Conservation (phyloP, 2,888 invertebrate species). For the Parelbella ahira region DNA sequence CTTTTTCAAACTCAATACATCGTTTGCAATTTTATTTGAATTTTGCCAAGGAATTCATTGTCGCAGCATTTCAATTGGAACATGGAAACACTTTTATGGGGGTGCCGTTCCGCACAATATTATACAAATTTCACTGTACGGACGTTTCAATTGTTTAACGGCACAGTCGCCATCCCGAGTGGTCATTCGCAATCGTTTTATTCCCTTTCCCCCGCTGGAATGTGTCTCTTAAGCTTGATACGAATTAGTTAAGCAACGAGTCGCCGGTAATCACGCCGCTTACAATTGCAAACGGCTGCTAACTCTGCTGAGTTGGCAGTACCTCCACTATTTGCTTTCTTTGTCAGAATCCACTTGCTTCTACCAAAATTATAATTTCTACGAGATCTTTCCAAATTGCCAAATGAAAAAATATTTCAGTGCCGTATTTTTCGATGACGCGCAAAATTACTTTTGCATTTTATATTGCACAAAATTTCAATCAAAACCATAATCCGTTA, state of each 20-base stretch:
- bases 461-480: too few relatives aligned
- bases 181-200: constrained; percentile 47
- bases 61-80: constrained; percentile 48
- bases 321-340: constrained; percentile 50
- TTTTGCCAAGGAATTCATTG: constrained; percentile 41
- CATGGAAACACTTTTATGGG: constrained; percentile 59
- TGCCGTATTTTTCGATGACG: too few relatives aligned
- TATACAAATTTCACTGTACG: constrained; percentile 56
- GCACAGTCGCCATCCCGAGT: constrained; percentile 36
- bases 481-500: too few relatives aligned
- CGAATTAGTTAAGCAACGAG: constrained; percentile 68
- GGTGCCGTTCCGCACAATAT: constrained; percentile 44
- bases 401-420: constrained; percentile 19
- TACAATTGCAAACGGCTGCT: constrained; percentile 66
- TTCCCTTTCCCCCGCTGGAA: constrained; percentile 45
- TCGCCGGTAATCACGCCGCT: constrained; percentile 57
- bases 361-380: constrained; percentile 18
- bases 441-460: too few relatives aligned
- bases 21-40: constrained; percentile 63
- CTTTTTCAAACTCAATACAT: constrained; percentile 46
- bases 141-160: constrained; percentile 53
- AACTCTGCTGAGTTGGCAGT: constrained; percentile 60
- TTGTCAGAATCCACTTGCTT: constrained; percentile 36
- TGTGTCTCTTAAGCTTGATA: constrained; percentile 55
- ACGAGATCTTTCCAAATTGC: constrained; percentile 16